phyloP scores from a whole-genome alignment of 2,113 vertebrate species.

The Pseudorhombus dupliciocellatus region DNA sequence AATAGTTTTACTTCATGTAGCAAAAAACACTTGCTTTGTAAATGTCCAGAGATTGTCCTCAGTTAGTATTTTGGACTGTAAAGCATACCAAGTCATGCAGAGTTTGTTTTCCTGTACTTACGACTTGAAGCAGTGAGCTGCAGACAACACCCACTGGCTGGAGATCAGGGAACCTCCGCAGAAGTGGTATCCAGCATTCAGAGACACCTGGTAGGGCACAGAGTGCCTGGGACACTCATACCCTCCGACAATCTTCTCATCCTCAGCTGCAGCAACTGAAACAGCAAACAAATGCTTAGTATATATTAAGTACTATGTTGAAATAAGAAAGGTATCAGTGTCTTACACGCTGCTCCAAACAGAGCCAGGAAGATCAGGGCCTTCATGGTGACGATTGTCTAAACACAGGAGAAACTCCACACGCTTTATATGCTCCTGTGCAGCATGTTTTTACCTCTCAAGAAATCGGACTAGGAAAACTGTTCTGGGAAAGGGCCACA shows the following conservation, averaged over 20 bases:
- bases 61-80: no score
- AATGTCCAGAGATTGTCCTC: no score
- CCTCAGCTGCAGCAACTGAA: slow-evolving; percentile 70
- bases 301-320: background rate
- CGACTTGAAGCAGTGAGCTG: slow-evolving; percentile 84
- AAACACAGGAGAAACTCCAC: background rate
- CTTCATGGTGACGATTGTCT: slow-evolving; percentile 59
- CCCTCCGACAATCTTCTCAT: slow-evolving; percentile 83
- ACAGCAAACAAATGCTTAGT: background rate
- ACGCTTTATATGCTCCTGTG: slow-evolving; percentile 11
- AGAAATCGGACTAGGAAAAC: slow-evolving; percentile 3
- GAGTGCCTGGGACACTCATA: slow-evolving; percentile 77
- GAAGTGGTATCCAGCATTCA: slow-evolving; percentile 81
- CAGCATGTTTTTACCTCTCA: background rate
- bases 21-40: no score
- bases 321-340: background rate
- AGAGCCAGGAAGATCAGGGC: slow-evolving; percentile 70
- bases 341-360: slow-evolving; percentile 73
- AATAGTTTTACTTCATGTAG: no score
- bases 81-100: background rate
- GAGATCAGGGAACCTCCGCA: slow-evolving; percentile 78
- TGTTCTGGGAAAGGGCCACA: slow-evolving; percentile 61
- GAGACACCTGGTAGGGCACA: slow-evolving; percentile 82
- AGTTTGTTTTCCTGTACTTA: slow-evolving; percentile 62
- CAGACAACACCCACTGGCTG: slow-evolving; percentile 84